Evolutionary conservation across 2,113 vertebrate species (phyloP).

Genomic region (Paramisgurnus dabryanus): DNA sequence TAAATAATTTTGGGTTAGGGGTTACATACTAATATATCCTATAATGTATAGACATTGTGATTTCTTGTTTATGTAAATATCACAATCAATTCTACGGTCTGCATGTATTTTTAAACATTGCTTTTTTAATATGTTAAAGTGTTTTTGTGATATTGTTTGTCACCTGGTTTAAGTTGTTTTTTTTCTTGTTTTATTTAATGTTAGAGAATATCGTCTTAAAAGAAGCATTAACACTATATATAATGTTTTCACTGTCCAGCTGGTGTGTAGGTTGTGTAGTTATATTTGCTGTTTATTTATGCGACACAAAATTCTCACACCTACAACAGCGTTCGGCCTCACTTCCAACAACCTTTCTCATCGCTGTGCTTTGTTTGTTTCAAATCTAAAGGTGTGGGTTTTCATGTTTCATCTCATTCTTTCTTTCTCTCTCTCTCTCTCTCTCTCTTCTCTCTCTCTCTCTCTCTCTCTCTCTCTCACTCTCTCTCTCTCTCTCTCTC

Average conservation of each 20-base stretch:
- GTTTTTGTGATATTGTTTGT: too few species aligned
- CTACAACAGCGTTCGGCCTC: too few species aligned
- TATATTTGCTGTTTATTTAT: slow-evolving; percentile 25
- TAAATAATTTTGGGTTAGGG: too few species aligned
- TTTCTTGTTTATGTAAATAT: too few species aligned
- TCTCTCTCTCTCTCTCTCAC: too few species aligned
- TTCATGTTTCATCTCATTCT: not conserved
- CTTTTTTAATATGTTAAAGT: too few species aligned
- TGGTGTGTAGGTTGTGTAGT: slow-evolving; percentile 30
- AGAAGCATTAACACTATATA: not conserved
- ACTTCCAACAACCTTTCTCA: not conserved
- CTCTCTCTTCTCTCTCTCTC: too few species aligned
- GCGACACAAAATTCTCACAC: slow-evolving; percentile 3
- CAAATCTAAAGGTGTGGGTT: not conserved
- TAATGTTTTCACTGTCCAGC: slow-evolving; percentile 8
- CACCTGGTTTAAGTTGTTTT: not conserved
- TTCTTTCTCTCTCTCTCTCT: too few species aligned
- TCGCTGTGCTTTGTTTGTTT: not conserved
- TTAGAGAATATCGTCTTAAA: not conserved
- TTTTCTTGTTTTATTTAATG: not conserved
- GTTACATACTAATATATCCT: too few species aligned
- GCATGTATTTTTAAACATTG: too few species aligned
- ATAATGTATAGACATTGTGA: too few species aligned
- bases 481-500: not conserved
- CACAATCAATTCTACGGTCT: too few species aligned